A percentile compares a stretch with the other conserved stretches of the same genome.
Conservation (phyloP, 2,888 invertebrate genomes). For the Phymatocera aterrima region DNA sequence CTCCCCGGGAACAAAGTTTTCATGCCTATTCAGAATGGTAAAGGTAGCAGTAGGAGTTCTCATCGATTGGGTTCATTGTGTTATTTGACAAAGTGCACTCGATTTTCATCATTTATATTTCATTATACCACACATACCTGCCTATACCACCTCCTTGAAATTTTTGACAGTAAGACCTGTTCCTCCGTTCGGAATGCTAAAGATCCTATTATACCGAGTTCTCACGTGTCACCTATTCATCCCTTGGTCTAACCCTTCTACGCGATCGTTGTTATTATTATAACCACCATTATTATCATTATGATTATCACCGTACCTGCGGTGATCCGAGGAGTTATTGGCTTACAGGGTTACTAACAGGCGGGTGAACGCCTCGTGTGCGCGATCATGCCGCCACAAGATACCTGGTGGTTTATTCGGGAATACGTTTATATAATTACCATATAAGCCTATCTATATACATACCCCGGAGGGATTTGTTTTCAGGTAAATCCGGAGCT, state of each 20-base stretch:
- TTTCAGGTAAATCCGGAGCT: too few species aligned
- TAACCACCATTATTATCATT: constrained; percentile 38
- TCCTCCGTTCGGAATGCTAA: constrained; percentile 64
- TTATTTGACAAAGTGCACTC: neutral
- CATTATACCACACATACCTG: neutral
- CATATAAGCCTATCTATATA: constrained; percentile 6
- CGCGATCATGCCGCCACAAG: constrained; percentile 7
- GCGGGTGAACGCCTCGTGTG: neutral
- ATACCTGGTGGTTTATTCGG: constrained; percentile 27
- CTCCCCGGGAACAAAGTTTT: neutral
- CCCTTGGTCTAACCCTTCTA: constrained; percentile 44
- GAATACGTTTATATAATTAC: constrained; percentile 5
- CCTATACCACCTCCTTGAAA: constrained; percentile 26
- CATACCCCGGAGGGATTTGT: neutral
- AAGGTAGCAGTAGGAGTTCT: neutral
- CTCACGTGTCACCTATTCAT: constrained; percentile 56
- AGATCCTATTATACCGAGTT: constrained; percentile 64
- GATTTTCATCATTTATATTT: neutral
- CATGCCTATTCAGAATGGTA: too few species aligned
- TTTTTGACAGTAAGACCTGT: constrained; percentile 67
- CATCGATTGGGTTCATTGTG: neutral
- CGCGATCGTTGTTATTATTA: constrained; percentile 8
- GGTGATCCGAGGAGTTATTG: constrained; percentile 48
- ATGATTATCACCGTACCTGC: constrained; percentile 48
- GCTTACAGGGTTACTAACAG: constrained; percentile 39